Conservation (phyloP, 2,888 invertebrate genomes). For the Nephrocerus scutellatus region DNA sequence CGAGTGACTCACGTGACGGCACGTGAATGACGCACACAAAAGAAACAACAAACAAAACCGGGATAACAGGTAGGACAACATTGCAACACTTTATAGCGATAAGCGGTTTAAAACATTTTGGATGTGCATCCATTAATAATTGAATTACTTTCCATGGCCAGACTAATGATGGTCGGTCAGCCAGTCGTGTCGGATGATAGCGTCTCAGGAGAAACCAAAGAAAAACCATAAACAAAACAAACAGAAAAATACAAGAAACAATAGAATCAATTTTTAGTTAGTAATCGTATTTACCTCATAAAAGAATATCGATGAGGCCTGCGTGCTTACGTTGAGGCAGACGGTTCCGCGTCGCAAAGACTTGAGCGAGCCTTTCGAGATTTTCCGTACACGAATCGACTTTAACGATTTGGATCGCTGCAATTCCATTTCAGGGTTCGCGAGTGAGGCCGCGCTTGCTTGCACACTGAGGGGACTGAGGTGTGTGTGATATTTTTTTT, state of each 20-base stretch:
- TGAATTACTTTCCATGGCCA: constrained; percentile 25
- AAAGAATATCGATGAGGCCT: constrained; percentile 34
- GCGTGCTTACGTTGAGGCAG: constrained; percentile 32
- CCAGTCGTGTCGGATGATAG: too few species aligned
- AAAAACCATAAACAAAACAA: constrained; percentile 6
- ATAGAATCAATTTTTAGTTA: too few species aligned
- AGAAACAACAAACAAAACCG: too few species aligned
- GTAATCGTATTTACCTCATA: constrained; percentile 27
- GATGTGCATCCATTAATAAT: constrained; percentile 8
- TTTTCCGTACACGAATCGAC: constrained; percentile 33
- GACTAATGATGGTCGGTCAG: too few species aligned
- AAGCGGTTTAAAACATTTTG: background rate
- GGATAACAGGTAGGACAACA: too few species aligned
- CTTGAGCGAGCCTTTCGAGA: constrained; percentile 33
- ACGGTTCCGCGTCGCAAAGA: constrained; percentile 32
- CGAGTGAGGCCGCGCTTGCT: too few species aligned
- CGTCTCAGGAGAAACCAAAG: constrained; percentile 12
- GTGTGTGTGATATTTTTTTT: too few species aligned
- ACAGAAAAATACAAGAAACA: constrained; percentile 2
- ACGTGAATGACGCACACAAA: too few species aligned
- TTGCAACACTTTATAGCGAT: too few species aligned
- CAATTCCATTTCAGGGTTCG: constrained; percentile 32
- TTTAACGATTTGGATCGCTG: constrained; percentile 34
- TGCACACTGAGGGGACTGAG: constrained; percentile 18
- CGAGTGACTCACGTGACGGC: too few species aligned